These are phyloP conservation scores for Nyctibius bracteatus DNA, from an alignment of 2,113 vertebrate species.

Conservation along the genomic window DNA sequence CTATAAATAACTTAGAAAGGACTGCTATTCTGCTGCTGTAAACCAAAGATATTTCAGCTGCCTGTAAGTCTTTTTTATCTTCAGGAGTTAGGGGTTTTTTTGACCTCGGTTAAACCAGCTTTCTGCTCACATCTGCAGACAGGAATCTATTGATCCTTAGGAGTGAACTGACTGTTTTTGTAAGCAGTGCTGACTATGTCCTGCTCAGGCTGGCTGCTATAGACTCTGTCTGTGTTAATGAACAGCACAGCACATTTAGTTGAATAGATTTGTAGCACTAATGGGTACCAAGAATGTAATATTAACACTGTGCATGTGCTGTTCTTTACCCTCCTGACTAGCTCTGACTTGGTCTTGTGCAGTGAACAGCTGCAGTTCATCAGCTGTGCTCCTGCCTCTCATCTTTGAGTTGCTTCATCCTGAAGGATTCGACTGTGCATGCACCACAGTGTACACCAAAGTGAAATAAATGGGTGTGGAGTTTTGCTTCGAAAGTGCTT, in stretches of 20 bases:
- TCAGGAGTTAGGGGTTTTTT: background rate
- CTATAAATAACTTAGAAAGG: background rate
- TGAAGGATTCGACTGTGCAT: background rate
- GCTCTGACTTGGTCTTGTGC: background rate
- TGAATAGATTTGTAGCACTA: background rate
- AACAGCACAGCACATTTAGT: background rate
- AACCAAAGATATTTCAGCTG: background rate
- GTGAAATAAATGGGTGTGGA: background rate
- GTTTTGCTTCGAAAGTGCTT: background rate
- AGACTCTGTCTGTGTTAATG: background rate
- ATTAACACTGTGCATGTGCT: background rate
- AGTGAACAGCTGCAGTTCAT: background rate
- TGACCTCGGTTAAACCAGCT: background rate
- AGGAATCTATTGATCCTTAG: background rate
- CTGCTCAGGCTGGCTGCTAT: background rate
- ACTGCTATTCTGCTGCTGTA: background rate
- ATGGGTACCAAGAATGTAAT: accelerated
- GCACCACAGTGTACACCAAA: background rate
- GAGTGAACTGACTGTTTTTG: background rate
- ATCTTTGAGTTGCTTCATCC: background rate
- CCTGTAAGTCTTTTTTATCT: background rate
- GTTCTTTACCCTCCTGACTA: background rate
- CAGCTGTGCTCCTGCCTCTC: background rate
- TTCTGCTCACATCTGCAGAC: background rate
- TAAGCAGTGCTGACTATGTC: background rate